Base-by-base conservation (phyloP, 1,140 invertebrate species). In the Drosophila malerkotliana region DNA sequence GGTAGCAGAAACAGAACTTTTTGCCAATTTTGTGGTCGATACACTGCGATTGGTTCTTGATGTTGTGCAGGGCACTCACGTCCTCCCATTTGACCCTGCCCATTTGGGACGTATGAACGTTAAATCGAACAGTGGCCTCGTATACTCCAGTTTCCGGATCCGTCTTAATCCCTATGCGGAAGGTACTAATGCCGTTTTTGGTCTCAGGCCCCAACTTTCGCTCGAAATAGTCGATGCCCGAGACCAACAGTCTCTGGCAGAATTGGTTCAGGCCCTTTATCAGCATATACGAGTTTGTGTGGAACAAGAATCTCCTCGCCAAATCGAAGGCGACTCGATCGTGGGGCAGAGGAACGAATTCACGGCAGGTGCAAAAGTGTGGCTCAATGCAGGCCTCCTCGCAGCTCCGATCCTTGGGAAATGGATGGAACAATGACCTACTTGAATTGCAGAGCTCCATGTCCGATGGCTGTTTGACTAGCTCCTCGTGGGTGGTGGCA, bases 321-420 rank as follows among this genome's bases (percentile, higher is more conserved):
- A 91, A 66, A 1, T 71, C 26, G 5, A 93, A 93, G 18, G 93
- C 80, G 9, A 83, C 54, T 0, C 28, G n/a, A 34, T 92, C 81
- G 3, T 91, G 79, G 0, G 87, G 44, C 10, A 92, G 56, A 0
- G 91, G 59, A 6, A 90, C 77, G 53, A 93, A 94, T 0, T 92
- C 87, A 2, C 93, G 93, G 71, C 96, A 98, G 12, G 94, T 94
- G 80, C 96, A 98, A 94, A 95, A 98, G 79, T 97, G 95, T 24
- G 94, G 92, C 0, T 93, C 91, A 3, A 98, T 94, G 0, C 94
- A 94, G 2, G 94, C 95, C 52, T 96, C 94, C 9, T 88, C 80
- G 88, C 97, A 98, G 4, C 94, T 95, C 41, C 97, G 92, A 26
- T 94, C 92, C 4, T 79, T 80, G 0, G 94, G 93, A 3, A 96